A percentile compares a stretch with the other conserved stretches of the same genome.
Conservation (phyloP, 2,113 vertebrate species). For the Prunella fulvescens region DNA sequence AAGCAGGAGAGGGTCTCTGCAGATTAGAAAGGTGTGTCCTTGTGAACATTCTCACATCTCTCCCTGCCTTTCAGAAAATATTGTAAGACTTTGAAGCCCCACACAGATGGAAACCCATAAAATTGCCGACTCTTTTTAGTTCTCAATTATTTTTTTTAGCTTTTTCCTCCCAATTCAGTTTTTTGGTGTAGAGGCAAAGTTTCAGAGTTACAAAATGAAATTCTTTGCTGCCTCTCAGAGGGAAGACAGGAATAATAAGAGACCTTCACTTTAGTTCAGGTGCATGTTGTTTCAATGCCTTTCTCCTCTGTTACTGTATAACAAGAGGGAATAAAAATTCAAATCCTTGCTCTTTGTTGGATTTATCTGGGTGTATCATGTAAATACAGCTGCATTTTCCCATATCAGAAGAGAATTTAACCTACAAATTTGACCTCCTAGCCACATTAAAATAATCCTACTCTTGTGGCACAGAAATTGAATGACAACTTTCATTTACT, state of each 20-base stretch:
- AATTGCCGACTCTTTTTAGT: neutral
- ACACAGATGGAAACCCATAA: neutral
- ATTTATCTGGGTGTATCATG: neutral
- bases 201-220: neutral
- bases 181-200: neutral
- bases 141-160: neutral
- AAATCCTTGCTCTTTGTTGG: neutral
- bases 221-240: neutral
- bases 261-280: neutral
- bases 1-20: neutral
- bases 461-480: neutral
- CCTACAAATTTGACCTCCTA: neutral
- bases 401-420: neutral
- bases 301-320: neutral
- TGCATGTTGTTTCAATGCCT: neutral
- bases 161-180: neutral
- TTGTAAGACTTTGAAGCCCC: neutral
- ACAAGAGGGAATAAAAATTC: neutral
- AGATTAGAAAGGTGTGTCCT: neutral
- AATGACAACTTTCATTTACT: neutral
- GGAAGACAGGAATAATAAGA: neutral
- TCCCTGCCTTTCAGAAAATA: neutral
- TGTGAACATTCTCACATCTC: neutral
- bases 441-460: neutral
- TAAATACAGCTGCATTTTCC: slow-evolving; percentile 22